Base-by-base conservation (phyloP, 2,113 vertebrate species). In the Rutilus rutilus region DNA sequence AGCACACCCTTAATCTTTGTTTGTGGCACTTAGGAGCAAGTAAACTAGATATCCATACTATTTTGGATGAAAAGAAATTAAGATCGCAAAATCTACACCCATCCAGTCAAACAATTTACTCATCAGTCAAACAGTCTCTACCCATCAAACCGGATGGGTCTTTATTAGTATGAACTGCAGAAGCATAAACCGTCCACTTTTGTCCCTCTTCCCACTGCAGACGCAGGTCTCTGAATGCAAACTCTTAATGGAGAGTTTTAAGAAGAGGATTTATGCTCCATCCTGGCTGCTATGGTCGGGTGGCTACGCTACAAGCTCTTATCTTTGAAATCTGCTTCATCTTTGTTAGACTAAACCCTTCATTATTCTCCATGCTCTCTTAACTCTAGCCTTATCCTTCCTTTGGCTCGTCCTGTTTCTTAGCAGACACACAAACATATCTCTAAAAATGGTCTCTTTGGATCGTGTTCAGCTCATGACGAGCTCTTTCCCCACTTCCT, bases 401-500 rank as follows among this genome's bases (percentile, higher is more conserved):
- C 59, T 36, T 19, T 76, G 42, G 33, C 67, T 74, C 47, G 11
- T 65, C 19, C 52, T 50, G 52, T 19, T 74, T 80, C 39, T 59
- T 30, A 69, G 57, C 36, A n/a, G 27, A 75, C 33, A 75, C 52
- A 80, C 30, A 83, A 52, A 71, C 65, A 73, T 57, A 73, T 83
- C 82, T 73, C 47, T 36, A 83, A 73, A 83, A 83, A 80, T 47
- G 76, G 84, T 45, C 39, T 52, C 33, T 86, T 69, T 81, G 64
- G 78, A 86, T 39, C 21, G 5, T 27, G 71, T 73, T 80, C 67
- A 86, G 85, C 85, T 86, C 52, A 86, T 75, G 78, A 82, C 42
- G 45, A 86, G 67, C 19, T 78, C 60, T 78, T 82, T 47, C 42
- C 87, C 57, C 78, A 73, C 65, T 78, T 78, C 59, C 33, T 64